Percentiles rank a stretch among this genome's conserved stretches.
Evolutionary conservation across 2,888 invertebrate species (phyloP).

Genomic region (Coronaproctus castanopsis): DNA sequence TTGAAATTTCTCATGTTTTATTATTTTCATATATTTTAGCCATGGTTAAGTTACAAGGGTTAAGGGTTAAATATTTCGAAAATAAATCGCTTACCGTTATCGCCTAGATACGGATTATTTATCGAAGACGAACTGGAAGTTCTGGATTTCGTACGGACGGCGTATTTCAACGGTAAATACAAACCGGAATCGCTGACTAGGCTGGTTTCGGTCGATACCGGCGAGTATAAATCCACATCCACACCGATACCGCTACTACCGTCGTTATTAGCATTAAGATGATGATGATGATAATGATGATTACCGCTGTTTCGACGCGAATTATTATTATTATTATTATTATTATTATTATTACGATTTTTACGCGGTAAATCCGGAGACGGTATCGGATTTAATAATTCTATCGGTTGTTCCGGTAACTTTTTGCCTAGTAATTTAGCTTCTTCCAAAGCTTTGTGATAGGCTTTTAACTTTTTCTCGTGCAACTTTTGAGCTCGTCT

Average conservation of each 20-base stretch:
- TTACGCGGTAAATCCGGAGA: constrained; percentile 1
- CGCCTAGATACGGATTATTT: not conserved
- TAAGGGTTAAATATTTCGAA: too few relatives aligned
- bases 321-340: too few relatives aligned
- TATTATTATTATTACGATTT: too few relatives aligned
- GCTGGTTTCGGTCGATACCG: not conserved
- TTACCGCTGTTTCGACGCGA: too few relatives aligned
- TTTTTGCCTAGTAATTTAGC: constrained; percentile 7
- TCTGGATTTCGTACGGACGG: not conserved
- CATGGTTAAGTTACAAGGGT: too few relatives aligned
- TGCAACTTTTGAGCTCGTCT: constrained; percentile 70
- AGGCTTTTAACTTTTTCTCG: constrained; percentile 28
- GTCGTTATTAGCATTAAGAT: not conserved
- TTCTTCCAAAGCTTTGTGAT: not conserved
- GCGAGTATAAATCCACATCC: not conserved
- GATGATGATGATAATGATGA: too few relatives aligned
- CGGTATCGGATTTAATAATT: constrained; percentile 4
- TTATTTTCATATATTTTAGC: too few relatives aligned
- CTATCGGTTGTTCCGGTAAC: constrained; percentile 6
- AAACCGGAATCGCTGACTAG: not conserved
- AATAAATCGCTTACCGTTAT: too few relatives aligned
- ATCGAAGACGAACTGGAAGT: not conserved
- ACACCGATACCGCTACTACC: not conserved
- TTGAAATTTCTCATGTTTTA: too few relatives aligned
- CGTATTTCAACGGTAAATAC: not conserved